Evolutionary conservation across 2,797 vertebrate species (phyloP), one percentile per base, ranked within the genome.

Genomic region (Buphagus erythrorhynchus): DNA sequence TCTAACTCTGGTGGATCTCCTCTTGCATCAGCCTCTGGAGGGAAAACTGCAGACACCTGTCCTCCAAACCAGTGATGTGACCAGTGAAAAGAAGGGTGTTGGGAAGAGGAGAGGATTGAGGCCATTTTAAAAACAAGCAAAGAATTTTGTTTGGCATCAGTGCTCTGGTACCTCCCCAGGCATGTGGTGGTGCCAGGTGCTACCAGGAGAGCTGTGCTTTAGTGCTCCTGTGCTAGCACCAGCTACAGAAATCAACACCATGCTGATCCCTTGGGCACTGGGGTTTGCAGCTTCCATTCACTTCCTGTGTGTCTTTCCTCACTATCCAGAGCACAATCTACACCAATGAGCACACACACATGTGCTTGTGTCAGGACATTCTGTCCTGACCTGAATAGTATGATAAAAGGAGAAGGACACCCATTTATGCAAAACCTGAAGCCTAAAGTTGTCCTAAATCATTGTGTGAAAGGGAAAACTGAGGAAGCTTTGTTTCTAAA

Each of bases 301-400:
- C 35, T 88, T 84, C 51, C 66, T 1, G 0, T 7, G 7, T 40
- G 59, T 58, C 33, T 52, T 76, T 73, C 43, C 59, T 76, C 59
- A 58, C 19, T 31, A 28, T 8, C 14, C 26, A 65, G 61, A 57
- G 58, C 42, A 75, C 18, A 43, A 2, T 62, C 59, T 26, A 21
- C 6, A 38, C 33, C 43, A 74, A 7, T 0, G 0, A 38, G 18
- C 2, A 18, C 1, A 28, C 24, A 40, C 0, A 0, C 0, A 2
- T 11, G 24, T 82, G 51, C 33, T 46, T 0, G 1, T 52, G 31
- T 31, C 43, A 78, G 48, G 48, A 46, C 19, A 16, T 29, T 78
- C 35, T 55, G 26, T 46, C 61, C 78, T 67, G 65, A 29, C 25
- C 35, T 45, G 38, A 81, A 36, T 3, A 62, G 25, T 28, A 19